A percentile compares a stretch with the other conserved stretches of the same genome.
phyloP scores from a whole-genome alignment of 2,797 vertebrate genomes.

The Chelidonichthys spinosus region DNA sequence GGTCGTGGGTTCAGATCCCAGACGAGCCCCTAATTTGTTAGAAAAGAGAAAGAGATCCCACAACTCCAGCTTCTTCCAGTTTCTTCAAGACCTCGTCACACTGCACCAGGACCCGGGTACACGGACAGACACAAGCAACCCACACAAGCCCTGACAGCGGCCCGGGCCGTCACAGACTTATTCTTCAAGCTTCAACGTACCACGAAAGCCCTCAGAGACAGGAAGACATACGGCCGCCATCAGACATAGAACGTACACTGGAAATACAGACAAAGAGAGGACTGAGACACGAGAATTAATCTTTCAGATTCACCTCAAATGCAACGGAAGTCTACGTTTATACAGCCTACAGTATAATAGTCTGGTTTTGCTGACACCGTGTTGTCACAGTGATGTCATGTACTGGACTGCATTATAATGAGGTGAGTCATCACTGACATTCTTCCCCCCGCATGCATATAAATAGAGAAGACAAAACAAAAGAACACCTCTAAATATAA shows the following conservation, averaged over 20 bases:
- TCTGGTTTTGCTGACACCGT: neutral
- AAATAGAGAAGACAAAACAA: neutral
- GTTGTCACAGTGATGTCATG: neutral
- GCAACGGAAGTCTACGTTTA: neutral
- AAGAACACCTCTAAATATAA: neutral
- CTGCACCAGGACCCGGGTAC: too few relatives aligned
- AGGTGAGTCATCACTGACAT: neutral
- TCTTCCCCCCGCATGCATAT: neutral
- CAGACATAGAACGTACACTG: neutral
- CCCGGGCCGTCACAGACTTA: too few relatives aligned
- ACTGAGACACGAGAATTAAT: neutral
- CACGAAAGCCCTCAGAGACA: neutral
- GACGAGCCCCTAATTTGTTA: too few relatives aligned
- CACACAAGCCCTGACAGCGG: too few relatives aligned
- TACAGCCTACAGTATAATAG: neutral
- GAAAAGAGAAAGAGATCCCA: too few relatives aligned
- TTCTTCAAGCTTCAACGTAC: conserved; percentile 13
- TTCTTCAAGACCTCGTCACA: too few relatives aligned
- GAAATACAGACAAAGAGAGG: conserved; percentile 7
- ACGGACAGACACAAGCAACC: too few relatives aligned
- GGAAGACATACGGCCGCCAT: rapidly evolving
- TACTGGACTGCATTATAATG: neutral
- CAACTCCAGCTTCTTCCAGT: too few relatives aligned
- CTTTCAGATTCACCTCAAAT: too few relatives aligned
- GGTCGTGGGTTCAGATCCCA: too few relatives aligned